Percentiles rank a stretch among this genome's conserved stretches.
These are phyloP conservation scores for Odocoileus virginianus DNA, from an alignment of 2,113 vertebrate genomes.

Conservation along the genomic window DNA sequence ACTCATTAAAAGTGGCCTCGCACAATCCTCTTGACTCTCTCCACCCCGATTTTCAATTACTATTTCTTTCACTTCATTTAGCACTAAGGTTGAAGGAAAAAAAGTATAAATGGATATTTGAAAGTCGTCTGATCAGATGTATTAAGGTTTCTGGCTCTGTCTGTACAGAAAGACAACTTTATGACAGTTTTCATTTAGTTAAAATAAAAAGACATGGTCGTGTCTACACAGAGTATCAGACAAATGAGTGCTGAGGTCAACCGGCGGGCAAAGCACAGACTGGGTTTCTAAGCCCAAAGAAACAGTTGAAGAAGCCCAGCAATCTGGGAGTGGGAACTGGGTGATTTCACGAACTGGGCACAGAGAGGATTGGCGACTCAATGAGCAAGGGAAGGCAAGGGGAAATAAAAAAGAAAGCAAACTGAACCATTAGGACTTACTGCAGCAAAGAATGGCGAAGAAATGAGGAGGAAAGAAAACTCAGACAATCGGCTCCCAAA, in stretches of 20 bases:
- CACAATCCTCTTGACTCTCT: constrained; percentile 20
- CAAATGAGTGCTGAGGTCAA: not conserved
- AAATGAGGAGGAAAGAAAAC: not conserved
- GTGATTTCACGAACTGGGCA: not conserved
- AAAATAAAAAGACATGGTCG: constrained; percentile 11
- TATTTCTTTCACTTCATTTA: constrained; percentile 65
- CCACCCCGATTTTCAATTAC: constrained; percentile 41
- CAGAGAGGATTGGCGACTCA: not conserved
- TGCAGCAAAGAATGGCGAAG: not conserved
- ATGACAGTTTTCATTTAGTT: constrained; percentile 36
- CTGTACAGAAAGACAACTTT: constrained; percentile 34
- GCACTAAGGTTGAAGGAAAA: constrained; percentile 47
- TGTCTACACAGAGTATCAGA: not conserved
- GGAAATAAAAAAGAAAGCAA: not conserved
- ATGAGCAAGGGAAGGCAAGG: not conserved
- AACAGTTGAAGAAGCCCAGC: not conserved
- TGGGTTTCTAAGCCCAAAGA: not conserved
- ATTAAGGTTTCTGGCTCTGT: constrained; percentile 2
- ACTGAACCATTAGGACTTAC: not conserved
- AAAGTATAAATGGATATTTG: constrained; percentile 34
- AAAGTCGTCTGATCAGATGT: constrained; percentile 50
- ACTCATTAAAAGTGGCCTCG: constrained; percentile 43
- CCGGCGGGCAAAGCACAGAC: not conserved
- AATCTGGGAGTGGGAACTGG: not conserved
- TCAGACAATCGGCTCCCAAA: not conserved